Conservation (phyloP, 30 jellyfish, hydroid and myxozoan species). For the Cassiopea andromeda region DNA sequence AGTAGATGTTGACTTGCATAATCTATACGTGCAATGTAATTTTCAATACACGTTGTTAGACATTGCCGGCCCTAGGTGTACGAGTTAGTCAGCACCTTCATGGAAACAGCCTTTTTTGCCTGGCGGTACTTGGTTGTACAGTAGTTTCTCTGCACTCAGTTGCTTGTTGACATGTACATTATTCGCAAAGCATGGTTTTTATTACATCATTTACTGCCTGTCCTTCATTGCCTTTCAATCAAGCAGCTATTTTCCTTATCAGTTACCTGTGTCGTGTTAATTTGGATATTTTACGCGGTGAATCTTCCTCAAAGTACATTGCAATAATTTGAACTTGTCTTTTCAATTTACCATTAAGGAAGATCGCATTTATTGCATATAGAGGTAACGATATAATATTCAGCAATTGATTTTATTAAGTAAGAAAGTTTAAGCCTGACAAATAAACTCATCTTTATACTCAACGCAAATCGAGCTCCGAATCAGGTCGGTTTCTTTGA, state of each 20-base stretch:
- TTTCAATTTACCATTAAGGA: slow-evolving; percentile 38
- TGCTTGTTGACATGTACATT: neutral
- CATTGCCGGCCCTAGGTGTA: neutral
- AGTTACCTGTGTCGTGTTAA: slow-evolving; percentile 30
- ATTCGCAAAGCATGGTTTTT: neutral
- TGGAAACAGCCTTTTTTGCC: neutral
- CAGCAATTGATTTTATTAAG: slow-evolving; percentile 38
- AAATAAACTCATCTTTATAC: slow-evolving; percentile 57
- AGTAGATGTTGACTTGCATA: too few species aligned
- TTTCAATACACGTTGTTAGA: neutral
- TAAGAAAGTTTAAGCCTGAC: slow-evolving; percentile 68
- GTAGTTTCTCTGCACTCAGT: neutral
- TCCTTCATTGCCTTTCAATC: slow-evolving; percentile 2
- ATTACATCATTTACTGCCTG: neutral
- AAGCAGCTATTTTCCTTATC: slow-evolving; percentile 18
- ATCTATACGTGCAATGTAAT: too few species aligned
- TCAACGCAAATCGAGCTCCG: slow-evolving; percentile 58
- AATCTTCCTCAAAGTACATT: slow-evolving; percentile 4
- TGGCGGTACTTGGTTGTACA: neutral
- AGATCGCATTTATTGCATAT: slow-evolving; percentile 22
- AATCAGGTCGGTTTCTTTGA: slow-evolving; percentile 58
- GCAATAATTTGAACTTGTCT: slow-evolving; percentile 34
- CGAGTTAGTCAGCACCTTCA: neutral
- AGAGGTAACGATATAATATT: slow-evolving; percentile 8
- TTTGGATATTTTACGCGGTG: slow-evolving; percentile 59